phyloP scores from a whole-genome alignment of 1,140 invertebrate genomes.

The Caerostris darwini region DNA sequence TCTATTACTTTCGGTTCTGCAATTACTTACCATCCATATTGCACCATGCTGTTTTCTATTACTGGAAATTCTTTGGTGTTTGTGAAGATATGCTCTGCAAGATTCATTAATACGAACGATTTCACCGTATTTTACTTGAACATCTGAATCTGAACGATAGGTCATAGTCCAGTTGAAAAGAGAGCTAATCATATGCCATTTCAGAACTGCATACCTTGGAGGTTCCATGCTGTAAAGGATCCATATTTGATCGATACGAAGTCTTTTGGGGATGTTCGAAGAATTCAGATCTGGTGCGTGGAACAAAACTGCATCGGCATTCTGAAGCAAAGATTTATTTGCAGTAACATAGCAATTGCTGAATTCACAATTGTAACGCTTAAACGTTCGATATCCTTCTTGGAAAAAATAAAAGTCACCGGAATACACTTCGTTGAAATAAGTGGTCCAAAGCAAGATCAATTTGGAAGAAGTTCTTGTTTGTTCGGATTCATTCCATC shows the following conservation, averaged over 20 bases:
- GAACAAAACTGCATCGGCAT: constrained; percentile 79
- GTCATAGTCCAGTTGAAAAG: constrained; percentile 84
- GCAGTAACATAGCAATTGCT: constrained; percentile 79
- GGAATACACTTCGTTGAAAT: constrained; percentile 46
- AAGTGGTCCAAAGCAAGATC: constrained; percentile 69
- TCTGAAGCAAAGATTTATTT: constrained; percentile 75
- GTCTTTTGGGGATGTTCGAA: constrained; percentile 66
- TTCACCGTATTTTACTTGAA: constrained; percentile 80
- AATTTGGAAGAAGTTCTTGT: not conserved
- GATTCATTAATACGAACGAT: constrained; percentile 79
- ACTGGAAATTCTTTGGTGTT: not conserved
- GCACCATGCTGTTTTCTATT: constrained; percentile 80
- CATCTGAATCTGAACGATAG: constrained; percentile 82
- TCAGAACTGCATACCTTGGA: constrained; percentile 76
- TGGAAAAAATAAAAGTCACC: constrained; percentile 73
- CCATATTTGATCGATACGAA: constrained; percentile 78
- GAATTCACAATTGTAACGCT: constrained; percentile 75
- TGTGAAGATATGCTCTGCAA: no score
- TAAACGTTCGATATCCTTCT: constrained; percentile 45
- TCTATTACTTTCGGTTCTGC: constrained; percentile 83
- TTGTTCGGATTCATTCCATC: not conserved
- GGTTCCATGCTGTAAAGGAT: constrained; percentile 80
- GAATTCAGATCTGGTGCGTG: constrained; percentile 77
- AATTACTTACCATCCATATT: constrained; percentile 87
- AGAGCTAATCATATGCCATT: constrained; percentile 20